These are phyloP conservation scores for Lochmaea capreae DNA, from an alignment of 2,888 invertebrate species.

Conservation along the genomic window DNA sequence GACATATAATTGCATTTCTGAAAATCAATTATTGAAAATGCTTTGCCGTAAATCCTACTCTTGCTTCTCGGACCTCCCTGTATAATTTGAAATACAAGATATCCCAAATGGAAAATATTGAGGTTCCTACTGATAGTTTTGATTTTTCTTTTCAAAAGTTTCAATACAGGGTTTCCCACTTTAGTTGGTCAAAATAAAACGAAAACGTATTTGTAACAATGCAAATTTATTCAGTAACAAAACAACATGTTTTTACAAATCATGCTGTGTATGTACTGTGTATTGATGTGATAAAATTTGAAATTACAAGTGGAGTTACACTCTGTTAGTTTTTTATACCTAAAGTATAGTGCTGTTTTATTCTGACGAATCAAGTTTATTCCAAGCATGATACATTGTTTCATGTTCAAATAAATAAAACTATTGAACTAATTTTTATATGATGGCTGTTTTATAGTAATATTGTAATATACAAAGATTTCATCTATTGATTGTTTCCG, in stretches of 20 bases:
- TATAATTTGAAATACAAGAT: too few species aligned
- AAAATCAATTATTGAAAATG: not conserved
- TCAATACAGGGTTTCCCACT: too few species aligned
- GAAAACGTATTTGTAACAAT: too few species aligned
- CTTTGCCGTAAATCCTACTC: not conserved
- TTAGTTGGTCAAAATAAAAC: too few species aligned
- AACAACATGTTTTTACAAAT: too few species aligned
- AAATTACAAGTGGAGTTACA: not conserved
- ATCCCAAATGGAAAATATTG: too few species aligned
- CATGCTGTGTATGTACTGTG: too few species aligned
- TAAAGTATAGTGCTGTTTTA: not conserved
- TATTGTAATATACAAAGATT: constrained; percentile 9
- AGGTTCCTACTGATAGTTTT: too few species aligned
- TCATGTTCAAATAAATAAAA: constrained; percentile 2
- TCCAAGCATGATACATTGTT: not conserved
- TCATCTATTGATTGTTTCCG: constrained; percentile 8
- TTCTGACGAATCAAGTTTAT: not conserved
- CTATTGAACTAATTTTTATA: constrained; percentile 10
- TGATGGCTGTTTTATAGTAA: constrained; percentile 17
- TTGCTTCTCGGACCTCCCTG: too few species aligned
- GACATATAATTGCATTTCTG: not conserved
- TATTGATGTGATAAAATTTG: not conserved
- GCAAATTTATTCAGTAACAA: too few species aligned
- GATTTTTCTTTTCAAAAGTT: too few species aligned
- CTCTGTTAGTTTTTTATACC: not conserved